These are phyloP conservation scores for Pipa parva DNA, from an alignment of 2,113 vertebrate genomes.

Conservation along the genomic window DNA sequence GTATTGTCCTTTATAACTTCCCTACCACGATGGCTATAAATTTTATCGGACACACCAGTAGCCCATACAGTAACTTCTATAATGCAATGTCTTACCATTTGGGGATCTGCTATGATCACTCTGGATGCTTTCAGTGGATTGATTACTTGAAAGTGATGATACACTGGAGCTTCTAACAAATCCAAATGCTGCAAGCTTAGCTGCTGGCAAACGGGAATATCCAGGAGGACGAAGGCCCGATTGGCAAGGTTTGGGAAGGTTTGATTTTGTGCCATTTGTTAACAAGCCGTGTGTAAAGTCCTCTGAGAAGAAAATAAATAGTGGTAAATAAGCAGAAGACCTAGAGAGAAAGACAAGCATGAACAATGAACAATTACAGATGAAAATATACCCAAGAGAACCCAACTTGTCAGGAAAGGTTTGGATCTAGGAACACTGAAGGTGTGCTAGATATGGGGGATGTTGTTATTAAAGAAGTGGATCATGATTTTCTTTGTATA, in stretches of 20 bases:
- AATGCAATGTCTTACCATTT: constrained; percentile 82
- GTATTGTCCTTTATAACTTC: no score
- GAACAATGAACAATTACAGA: no score
- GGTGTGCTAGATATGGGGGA: no score
- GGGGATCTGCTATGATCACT: constrained; percentile 65
- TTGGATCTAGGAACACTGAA: no score
- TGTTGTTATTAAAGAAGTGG: no score
- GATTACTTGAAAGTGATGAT: constrained; percentile 84
- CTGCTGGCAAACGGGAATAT: constrained; percentile 79
- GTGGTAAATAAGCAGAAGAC: neutral
- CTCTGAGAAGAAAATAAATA: constrained; percentile 48
- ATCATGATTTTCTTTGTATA: no score
- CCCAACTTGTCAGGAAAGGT: no score
- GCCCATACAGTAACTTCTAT: no score
- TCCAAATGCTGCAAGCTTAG: constrained; percentile 77
- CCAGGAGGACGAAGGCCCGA: constrained; percentile 88
- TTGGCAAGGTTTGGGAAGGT: constrained; percentile 74
- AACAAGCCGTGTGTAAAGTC: constrained; percentile 72
- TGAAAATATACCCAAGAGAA: no score
- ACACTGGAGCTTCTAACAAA: constrained; percentile 81
- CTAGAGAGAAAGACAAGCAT: no score
- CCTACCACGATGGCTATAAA: no score
- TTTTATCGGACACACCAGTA: no score
- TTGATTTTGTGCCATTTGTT: constrained; percentile 67
- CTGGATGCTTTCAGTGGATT: constrained; percentile 72